Evolutionary conservation across 2,888 invertebrate species (phyloP).

Genomic region (Drosophila multiciliata): DNA sequence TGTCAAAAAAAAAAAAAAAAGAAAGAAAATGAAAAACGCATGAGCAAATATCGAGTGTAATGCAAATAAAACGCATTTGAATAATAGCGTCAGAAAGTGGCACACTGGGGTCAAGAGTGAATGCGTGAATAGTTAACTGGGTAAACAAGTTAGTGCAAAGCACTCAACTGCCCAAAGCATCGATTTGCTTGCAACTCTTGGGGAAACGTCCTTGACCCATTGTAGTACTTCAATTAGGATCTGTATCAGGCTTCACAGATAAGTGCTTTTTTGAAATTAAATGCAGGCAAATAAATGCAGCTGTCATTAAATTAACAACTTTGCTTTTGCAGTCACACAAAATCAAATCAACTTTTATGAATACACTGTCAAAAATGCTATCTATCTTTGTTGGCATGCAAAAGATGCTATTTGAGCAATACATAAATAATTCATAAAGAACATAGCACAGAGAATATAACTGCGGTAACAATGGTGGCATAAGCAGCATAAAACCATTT

Average conservation of each 20-base stretch:
- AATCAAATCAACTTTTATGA: neutral
- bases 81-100: slow-evolving; percentile 34
- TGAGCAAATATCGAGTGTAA: slow-evolving; percentile 14
- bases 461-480: neutral
- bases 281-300: neutral
- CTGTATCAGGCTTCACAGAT: neutral
- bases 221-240: slow-evolving; percentile 1
- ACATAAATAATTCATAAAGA: slow-evolving; percentile 6
- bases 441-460: neutral
- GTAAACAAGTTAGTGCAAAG: slow-evolving; percentile 40
- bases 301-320: neutral
- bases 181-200: slow-evolving; percentile 1
- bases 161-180: slow-evolving; percentile 16
- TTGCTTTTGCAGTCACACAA: neutral
- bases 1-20: neutral
- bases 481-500: neutral
- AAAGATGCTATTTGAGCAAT: neutral
- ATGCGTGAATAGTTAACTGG: slow-evolving; percentile 54
- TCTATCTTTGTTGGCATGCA: neutral
- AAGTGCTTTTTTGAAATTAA: neutral
- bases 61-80: slow-evolving; percentile 46
- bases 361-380: neutral
- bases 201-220: slow-evolving; percentile 13
- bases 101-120: slow-evolving; percentile 43
- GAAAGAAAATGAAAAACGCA: slow-evolving; percentile 3